Percentiles rank a stretch among this genome's conserved stretches.
Evolutionary conservation across 2,113 vertebrate genomes (phyloP).

Genomic region (Mystacornis crossleyi): DNA sequence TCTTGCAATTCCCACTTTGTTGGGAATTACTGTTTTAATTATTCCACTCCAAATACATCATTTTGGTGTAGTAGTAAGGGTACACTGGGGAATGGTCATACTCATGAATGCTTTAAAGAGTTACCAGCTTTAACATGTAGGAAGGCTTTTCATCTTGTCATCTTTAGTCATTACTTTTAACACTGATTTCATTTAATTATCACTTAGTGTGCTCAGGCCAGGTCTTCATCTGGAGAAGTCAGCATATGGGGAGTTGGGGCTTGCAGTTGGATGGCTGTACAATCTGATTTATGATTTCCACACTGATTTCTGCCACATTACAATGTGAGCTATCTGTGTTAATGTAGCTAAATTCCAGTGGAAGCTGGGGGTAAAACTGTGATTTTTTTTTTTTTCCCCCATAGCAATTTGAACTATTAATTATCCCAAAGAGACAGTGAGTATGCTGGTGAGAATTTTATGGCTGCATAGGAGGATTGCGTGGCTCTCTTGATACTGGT

Average conservation of each 20-base stretch:
- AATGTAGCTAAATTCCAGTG: neutral
- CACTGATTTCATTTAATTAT: constrained; percentile 40
- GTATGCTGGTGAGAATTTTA: neutral
- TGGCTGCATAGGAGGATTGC: neutral
- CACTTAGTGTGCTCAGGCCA: constrained; percentile 7
- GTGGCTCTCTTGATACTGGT: neutral
- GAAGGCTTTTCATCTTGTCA: constrained; percentile 25
- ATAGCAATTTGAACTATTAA: neutral
- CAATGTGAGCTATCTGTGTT: neutral
- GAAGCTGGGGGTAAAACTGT: neutral
- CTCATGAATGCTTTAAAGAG: constrained; percentile 13
- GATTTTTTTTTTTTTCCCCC: neutral
- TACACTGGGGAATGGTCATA: constrained; percentile 9
- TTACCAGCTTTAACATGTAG: constrained; percentile 1
- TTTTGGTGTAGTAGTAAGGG: constrained; percentile 50
- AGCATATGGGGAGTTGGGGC: neutral
- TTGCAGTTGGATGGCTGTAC: neutral
- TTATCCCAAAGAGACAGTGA: neutral
- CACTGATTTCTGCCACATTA: neutral
- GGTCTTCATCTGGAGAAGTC: neutral
- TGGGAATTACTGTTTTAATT: constrained; percentile 80
- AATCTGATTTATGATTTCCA: neutral
- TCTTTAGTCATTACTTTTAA: constrained; percentile 35
- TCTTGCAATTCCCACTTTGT: constrained; percentile 75
- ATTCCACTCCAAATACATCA: constrained; percentile 67